Evolutionary conservation across 1,140 invertebrate genomes (phyloP), one percentile per base, ranked within the genome.

Genomic region (Eufriesea mexicana): DNA sequence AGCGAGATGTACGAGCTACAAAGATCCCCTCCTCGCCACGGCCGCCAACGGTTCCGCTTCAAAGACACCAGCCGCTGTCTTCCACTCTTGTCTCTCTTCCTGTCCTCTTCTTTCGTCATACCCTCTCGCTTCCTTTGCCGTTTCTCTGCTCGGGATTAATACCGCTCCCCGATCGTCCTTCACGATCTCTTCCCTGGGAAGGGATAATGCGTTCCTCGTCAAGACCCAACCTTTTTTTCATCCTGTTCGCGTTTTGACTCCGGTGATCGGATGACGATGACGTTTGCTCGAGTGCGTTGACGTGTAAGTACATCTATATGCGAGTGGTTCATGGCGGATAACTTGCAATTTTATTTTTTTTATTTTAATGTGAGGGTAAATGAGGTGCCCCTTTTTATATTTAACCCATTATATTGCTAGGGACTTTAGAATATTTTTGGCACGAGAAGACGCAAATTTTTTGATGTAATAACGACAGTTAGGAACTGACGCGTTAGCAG

Each of bases 1-100:
- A 93, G 90, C 88, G 86, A 92, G 87, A 92, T 92, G 89, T 90
- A 90, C 89, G 88, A 84, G 84, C 86, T 92, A 87, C 91, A 90
- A 92, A 91, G 90, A 89, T 85, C 87, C 87, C 86, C 64, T n/a
- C 42, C 67, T 64, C 57, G 66, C 61, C 18, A 45, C 47, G 68
- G 45, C 25, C 76, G 80, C 42, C 62, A 72, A 86, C 67, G 76
- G 72, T 84, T 72, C 35, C 49, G 61, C 75, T 66, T 85, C 77
- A 87, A 86, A 87, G 70, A 73, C 78, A 72, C 42, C 55, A 20
- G 51, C 59, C 51, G 77, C 35, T 73, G 59, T 55, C 28, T 42
- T 51, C 18, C 25, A 45, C 71, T 82, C 74, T 88, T 81, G 64
- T 78, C 82, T n/a, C 62, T 45, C 12, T 35, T 28, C 45, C 42